Conservation (phyloP, 2,888 invertebrate genomes). For the Choristoneura rosaceana region DNA sequence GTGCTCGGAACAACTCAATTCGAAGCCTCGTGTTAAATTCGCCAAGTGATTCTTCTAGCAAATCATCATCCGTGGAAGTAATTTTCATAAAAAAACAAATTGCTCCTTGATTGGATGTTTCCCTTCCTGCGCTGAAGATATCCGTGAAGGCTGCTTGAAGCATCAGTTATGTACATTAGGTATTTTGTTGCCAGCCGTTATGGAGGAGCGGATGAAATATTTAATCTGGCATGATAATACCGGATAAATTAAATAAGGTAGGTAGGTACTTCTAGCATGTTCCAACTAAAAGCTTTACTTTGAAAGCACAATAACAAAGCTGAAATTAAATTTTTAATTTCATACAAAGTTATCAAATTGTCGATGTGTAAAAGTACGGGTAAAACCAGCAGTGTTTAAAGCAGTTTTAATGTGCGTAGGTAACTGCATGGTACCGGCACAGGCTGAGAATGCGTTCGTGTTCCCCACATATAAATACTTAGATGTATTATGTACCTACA, state of each 20-base stretch:
- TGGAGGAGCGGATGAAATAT: background rate
- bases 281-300: background rate
- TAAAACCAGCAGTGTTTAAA: too few species aligned
- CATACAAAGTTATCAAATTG: background rate
- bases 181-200: background rate
- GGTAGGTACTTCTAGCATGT: background rate
- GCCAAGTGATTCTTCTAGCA: background rate
- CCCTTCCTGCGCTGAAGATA: slow-evolving; percentile 4
- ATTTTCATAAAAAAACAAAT: slow-evolving; percentile 30
- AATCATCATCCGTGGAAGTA: slow-evolving; percentile 6
- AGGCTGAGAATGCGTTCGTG: too few species aligned
- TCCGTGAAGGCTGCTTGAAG: background rate
- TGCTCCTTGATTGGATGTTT: slow-evolving; percentile 25
- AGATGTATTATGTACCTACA: too few species aligned
- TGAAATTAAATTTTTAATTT: background rate
- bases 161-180: background rate
- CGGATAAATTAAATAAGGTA: background rate
- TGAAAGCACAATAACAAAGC: background rate
- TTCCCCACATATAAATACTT: too few species aligned
- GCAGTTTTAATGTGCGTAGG: too few species aligned
- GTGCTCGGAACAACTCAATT: background rate
- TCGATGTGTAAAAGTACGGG: too few species aligned
- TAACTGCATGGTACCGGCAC: too few species aligned
- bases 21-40: background rate
- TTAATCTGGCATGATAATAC: background rate